Conservation (phyloP, 2,113 vertebrate species). For the Lophura nycthemera region DNA sequence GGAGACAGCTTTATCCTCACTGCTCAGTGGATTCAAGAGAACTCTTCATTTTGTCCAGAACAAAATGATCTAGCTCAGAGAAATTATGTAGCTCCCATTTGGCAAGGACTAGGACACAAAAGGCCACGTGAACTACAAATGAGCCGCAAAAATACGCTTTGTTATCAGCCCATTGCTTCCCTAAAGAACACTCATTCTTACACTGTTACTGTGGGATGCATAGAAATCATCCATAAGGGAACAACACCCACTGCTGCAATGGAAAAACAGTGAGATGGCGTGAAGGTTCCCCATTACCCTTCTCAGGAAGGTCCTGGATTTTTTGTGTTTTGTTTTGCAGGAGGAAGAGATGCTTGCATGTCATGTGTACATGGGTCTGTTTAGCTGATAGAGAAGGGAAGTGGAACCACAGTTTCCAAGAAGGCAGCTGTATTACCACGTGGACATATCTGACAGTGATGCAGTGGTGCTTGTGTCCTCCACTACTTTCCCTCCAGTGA, state of each 20-base stretch:
- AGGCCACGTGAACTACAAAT: background rate
- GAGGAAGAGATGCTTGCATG: background rate
- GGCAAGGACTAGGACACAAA: background rate
- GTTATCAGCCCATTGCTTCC: background rate
- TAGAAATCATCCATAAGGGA: background rate
- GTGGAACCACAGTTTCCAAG: background rate
- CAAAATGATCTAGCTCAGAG: background rate
- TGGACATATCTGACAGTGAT: background rate
- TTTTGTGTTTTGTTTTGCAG: background rate
- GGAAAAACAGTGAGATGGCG: background rate
- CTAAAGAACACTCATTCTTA: background rate
- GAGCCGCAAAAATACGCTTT: background rate
- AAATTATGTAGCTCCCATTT: background rate
- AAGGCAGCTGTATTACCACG: background rate
- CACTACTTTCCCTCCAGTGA: background rate
- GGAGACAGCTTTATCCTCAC: background rate
- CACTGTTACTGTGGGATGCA: background rate
- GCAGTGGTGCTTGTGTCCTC: background rate
- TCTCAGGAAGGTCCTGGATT: background rate
- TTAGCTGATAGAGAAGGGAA: background rate
- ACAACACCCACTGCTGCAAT: background rate
- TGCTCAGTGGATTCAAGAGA: background rate
- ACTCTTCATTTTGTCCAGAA: background rate
- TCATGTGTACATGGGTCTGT: fast-evolving
- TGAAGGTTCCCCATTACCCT: background rate